Evolutionary conservation across 2,113 vertebrate genomes (phyloP), one percentile per base, ranked within the genome.

Genomic region (Cyanistes caeruleus): DNA sequence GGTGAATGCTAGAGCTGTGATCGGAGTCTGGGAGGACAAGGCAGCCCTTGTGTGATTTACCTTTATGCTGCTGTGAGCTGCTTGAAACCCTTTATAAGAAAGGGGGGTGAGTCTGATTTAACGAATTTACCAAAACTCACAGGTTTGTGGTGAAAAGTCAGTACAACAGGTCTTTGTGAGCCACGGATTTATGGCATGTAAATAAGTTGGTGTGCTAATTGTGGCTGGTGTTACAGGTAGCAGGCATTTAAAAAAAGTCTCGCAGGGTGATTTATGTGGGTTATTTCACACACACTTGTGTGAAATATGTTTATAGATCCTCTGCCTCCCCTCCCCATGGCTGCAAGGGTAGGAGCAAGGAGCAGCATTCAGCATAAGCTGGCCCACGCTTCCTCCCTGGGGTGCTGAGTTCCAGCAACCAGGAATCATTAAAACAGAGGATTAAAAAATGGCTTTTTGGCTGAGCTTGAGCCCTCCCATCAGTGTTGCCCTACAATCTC

Each of bases 401-500:
- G 94, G 90, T 31, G 30, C 94, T 9, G 39, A 93, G 86, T 43
- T 65, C 87, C 87, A 79, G 93, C 85, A 87, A 76, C 41, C 76
- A 82, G 84, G 84, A 96, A 91, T 89, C 92, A 89, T 95, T 93
- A 93, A 93, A 81, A 51, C 6, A 58, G 93, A 89, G 59, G 33
- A 63, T 55, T 64, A 53, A 96, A 96, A 62, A 91, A 96, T 12
- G 90, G 43, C 67, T 91, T 92, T 95, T 94, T 96, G 96, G 94
- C 97, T 94, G 70, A 9, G 28, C 52, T 37, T 7, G 63, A 96
- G 80, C 84, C 63, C 41, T 75, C 62, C 60, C 30, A 65, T 75
- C 90, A 31, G 68, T 8, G 58, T 27, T 81, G 64, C 75, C 64
- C 82, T 63, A 77, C 85, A 80, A 76, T 81, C 92, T 78, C 76